Evolutionary conservation across 2,888 invertebrate genomes (phyloP), one percentile per base, ranked within the genome.

Genomic region (Acronicta aceris): DNA sequence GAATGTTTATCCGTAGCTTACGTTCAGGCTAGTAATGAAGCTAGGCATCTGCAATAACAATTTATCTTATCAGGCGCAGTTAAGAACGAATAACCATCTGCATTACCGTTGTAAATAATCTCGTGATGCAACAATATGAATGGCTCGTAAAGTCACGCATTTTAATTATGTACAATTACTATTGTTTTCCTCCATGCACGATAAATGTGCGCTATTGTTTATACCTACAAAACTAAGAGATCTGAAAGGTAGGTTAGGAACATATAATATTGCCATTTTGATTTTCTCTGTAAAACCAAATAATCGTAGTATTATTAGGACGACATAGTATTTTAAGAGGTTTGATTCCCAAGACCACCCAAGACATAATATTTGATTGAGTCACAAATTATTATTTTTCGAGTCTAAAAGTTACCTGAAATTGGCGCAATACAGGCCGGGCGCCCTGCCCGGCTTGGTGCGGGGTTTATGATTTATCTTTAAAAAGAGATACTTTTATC

Each of bases 151-250:
- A 57, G 62, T 65, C 65, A 68, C 48, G 62, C 65, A 53, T 65
- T 71, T 68, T 71, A 75, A 76, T 76, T 63, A 52, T 15, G 36
- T 21, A 71, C 64, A 62, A 75, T 78, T 48, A 64, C 67, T n/a
- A 65, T 78, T 78, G 76, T 75, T 75, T 53, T 71, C 54, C 57
- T 54, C 25, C 12, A 33, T 53, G 25, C 42, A 55, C 48, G 49
- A 59, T 60, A 55, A 56, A 53, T 59, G 45, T 41, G n/a, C 40
- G n/a, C 43, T 53, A 76, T 68, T 73, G 69, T 76, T 52, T 33
- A 27, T 21, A 56, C 17, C 42, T 54, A 47, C 15, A 45, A 49
- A 54, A 30, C 48, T 45, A 43, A 36, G 16, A 61, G n/a, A 40
- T 59, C 55, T 50, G 61, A 9, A 41, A 25, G 7, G 8, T 13